Evolutionary conservation across 1,140 invertebrate species (phyloP), one percentile per base, ranked within the genome.

Genomic region (Harpegnathos saltator): DNA sequence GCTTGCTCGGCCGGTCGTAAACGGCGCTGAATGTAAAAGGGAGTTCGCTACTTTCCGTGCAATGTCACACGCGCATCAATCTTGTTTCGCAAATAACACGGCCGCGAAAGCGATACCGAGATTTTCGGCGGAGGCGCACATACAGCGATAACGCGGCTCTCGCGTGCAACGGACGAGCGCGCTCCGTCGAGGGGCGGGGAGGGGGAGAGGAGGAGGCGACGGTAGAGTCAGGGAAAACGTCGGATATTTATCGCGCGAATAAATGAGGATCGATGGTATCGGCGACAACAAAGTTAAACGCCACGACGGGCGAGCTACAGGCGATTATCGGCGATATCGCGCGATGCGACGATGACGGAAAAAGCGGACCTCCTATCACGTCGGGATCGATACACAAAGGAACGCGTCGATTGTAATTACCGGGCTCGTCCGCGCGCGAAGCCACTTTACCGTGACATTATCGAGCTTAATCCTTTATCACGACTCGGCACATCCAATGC

Each of bases 251-350:
- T 85, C 83, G 83, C 26, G 17, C 61, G 87, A 73, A 78, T 56
- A 56, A 52, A 80, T 63, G 54, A 38, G 69, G 58, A 62, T 72
- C 62, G 83, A 89, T 86, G 73, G 26, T 74, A 87, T 89, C 85
- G 48, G 54, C 11, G 74, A 82, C 61, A 84, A 83, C 54, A 44
- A 83, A 87, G 77, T 86, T 80, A 77, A 61, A 59, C 50, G 50
- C 33, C 72, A 29, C 26, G 75, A 83, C 84, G 77, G 86, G 52
- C 33, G 17, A 44, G 19, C 29, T 83, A 87, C 71, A 87, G 66
- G 71, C 80, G 84, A 86, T 87, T 83, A 77, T 83, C 50, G 9
- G 78, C 50, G 84, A 85, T 86, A 86, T 33, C 14, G 61, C 48
- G 38, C 15, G 33, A 65, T 66, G 19, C 17, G 50, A 9, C 66